A percentile compares a stretch with the other conserved stretches of the same genome.
Conservation (phyloP, 1,140 invertebrate genomes). For the Ceratosolen fusciceps region DNA sequence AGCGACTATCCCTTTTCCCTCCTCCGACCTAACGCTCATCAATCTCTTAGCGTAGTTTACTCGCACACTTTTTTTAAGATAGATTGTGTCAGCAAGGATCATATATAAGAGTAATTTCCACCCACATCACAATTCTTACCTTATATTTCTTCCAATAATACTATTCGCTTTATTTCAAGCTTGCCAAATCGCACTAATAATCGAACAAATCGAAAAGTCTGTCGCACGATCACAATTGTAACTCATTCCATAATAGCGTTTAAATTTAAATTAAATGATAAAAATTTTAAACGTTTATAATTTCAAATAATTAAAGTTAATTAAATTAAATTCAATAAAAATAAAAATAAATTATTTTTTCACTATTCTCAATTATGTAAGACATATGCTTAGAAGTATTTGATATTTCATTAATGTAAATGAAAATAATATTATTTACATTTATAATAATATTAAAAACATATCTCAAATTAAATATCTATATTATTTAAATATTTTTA, state of each 20-base stretch:
- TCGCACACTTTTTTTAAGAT: constrained; percentile 53
- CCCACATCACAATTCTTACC: constrained; percentile 28
- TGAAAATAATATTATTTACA: too few relatives aligned
- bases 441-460: too few relatives aligned
- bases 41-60: constrained; percentile 51
- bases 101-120: background rate
- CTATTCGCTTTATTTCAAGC: constrained; percentile 6
- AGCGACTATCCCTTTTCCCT: background rate
- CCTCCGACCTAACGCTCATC: background rate
- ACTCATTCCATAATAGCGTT: too few relatives aligned
- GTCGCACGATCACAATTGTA: too few relatives aligned
- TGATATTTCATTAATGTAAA: too few relatives aligned
- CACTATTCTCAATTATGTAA: too few relatives aligned
- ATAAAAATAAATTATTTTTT: too few relatives aligned
- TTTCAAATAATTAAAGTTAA: too few relatives aligned
- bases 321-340: too few relatives aligned
- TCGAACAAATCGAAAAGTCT: constrained; percentile 22
- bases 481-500: background rate
- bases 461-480: background rate
- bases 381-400: too few relatives aligned
- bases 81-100: constrained; percentile 12
- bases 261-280: too few relatives aligned
- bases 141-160: constrained; percentile 14
- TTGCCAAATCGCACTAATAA: constrained; percentile 13
- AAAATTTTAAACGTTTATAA: too few relatives aligned